A percentile compares a stretch with the other conserved stretches of the same genome.
Evolutionary conservation across 2,113 vertebrate genomes (phyloP).

Genomic region (Callionymus lyra): DNA sequence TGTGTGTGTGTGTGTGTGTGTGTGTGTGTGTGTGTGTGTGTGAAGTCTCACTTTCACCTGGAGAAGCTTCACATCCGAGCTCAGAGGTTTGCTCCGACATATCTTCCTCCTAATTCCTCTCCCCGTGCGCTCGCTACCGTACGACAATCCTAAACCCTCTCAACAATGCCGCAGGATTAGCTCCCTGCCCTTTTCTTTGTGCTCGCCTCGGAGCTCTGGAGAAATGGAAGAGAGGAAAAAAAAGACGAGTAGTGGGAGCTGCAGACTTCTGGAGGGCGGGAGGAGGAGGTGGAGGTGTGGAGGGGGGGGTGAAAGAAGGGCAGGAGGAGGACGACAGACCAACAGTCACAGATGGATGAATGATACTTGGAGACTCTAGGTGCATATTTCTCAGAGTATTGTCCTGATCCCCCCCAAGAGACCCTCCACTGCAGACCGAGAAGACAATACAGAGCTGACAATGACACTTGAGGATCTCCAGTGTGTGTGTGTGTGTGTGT

Average conservation of each 20-base stretch:
- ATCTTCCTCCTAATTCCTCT: constrained; percentile 46
- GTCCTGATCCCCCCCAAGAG: constrained; percentile 31
- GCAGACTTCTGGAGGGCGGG: too few species aligned
- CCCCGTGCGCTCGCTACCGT: constrained; percentile 32
- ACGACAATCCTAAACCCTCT: constrained; percentile 41
- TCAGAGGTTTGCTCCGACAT: constrained; percentile 19
- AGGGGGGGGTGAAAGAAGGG: constrained; percentile 4
- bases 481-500: constrained; percentile 11
- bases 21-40: constrained; percentile 15
- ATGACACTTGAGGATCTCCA: constrained; percentile 25
- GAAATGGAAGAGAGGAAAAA: constrained; percentile 11
- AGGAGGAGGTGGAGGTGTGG: constrained; percentile 1
- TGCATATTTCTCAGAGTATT: constrained; percentile 17
- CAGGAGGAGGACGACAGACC: constrained; percentile 6
- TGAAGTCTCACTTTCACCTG: neutral
- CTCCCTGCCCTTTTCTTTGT: constrained; percentile 47
- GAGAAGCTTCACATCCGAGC: constrained; percentile 4
- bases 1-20: constrained; percentile 23
- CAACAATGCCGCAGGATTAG: constrained; percentile 46
- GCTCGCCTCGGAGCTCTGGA: constrained; percentile 22
- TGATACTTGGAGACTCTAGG: constrained; percentile 29
- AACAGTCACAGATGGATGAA: constrained; percentile 12
- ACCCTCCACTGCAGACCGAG: constrained; percentile 16
- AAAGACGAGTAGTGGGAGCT: constrained; percentile 11
- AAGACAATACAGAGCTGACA: constrained; percentile 33